Evolutionary conservation across 2,797 vertebrate species (phyloP).

Genomic region (Geotrypetes seraphini): DNA sequence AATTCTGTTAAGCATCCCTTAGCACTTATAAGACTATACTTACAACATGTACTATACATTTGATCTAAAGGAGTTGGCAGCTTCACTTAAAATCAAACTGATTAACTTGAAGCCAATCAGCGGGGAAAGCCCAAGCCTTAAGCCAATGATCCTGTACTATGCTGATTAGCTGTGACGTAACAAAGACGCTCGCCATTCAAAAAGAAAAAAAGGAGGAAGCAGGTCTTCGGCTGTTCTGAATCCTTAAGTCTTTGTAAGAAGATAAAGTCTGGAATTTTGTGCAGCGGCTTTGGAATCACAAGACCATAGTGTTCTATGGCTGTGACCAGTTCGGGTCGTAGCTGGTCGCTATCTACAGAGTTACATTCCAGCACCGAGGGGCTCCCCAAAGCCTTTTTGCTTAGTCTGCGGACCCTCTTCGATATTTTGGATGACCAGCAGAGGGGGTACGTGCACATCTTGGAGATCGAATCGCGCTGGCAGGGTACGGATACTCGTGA

Average conservation of each 20-base stretch:
- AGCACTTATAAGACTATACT: no score
- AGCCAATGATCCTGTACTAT: no score
- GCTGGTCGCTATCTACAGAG: conserved; percentile 39
- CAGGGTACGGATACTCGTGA: conserved; percentile 70
- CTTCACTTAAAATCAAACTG: no score
- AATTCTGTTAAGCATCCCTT: no score
- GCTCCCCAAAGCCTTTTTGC: conserved; percentile 78
- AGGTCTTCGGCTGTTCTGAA: no score
- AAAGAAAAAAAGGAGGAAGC: background rate
- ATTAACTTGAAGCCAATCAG: no score
- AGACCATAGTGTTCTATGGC: conserved; percentile 26
- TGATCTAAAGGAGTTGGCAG: no score
- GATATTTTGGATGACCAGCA: conserved; percentile 84
- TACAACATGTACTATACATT: no score
- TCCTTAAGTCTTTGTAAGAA: no score
- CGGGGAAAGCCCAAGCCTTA: no score
- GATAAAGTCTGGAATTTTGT: background rate
- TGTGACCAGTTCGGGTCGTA: conserved; percentile 46
- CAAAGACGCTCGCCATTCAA: background rate
- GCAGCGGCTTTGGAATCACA: background rate
- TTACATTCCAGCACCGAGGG: conserved; percentile 57
- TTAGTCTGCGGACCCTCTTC: conserved; percentile 83
- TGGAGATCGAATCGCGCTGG: conserved; percentile 94
- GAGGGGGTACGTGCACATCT: conserved; percentile 79
- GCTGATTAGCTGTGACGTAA: no score